These are phyloP conservation scores for Daboia siamensis DNA, from an alignment of 2,113 vertebrate species.

Conservation along the genomic window DNA sequence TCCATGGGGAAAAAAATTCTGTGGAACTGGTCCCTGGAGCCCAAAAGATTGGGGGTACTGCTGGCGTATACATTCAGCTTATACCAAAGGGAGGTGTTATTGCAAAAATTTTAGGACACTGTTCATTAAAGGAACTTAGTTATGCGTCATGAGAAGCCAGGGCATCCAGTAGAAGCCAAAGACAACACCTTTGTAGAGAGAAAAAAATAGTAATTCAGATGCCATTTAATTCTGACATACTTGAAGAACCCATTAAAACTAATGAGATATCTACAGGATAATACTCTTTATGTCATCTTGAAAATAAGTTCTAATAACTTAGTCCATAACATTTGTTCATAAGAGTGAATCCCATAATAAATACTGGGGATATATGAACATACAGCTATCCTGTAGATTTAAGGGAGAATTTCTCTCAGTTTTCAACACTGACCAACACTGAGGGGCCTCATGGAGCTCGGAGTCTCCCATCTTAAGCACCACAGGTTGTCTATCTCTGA, in stretches of 20 bases:
- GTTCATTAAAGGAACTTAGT: neutral
- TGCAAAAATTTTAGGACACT: neutral
- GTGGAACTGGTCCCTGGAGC: neutral
- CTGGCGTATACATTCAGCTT: neutral
- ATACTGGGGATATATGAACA: neutral
- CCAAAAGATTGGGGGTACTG: neutral
- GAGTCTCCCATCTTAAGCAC: neutral
- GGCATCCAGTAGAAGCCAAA: neutral
- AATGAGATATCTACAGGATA: neutral
- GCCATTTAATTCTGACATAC: neutral
- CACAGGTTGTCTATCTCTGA: neutral
- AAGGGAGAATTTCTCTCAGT: neutral
- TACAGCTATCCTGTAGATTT: neutral
- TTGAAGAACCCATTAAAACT: neutral
- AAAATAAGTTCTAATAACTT: neutral
- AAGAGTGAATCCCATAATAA: neutral
- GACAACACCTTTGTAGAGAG: neutral
- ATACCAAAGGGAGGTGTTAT: neutral
- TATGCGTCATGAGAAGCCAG: neutral
- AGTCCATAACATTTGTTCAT: neutral
- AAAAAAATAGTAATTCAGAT: neutral
- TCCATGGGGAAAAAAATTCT: too few species aligned
- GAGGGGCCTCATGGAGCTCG: neutral
- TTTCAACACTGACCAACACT: neutral
- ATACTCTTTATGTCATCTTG: neutral